phyloP scores from a whole-genome alignment of 1,140 invertebrate genomes.

The Bombus confusus region DNA sequence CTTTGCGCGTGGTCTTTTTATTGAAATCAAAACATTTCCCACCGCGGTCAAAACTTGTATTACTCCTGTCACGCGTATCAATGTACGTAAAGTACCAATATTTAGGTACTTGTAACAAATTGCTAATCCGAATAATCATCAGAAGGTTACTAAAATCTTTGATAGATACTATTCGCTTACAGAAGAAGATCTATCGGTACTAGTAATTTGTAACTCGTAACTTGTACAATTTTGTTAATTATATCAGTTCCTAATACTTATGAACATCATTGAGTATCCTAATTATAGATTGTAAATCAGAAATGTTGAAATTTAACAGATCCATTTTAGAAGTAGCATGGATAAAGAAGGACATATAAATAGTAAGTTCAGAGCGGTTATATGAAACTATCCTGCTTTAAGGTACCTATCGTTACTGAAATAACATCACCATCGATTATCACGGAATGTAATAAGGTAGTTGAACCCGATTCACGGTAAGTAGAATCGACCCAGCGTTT shows the following conservation, averaged over 20 bases:
- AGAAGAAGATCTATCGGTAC: not conserved
- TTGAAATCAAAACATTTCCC: not conserved
- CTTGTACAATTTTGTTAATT: not conserved
- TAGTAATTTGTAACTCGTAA: not conserved
- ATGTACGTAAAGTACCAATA: not conserved
- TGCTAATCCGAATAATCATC: not conserved
- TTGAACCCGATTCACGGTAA: conserved; percentile 62
- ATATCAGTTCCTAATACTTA: not conserved
- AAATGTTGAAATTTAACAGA: not conserved
- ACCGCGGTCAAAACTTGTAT: not conserved
- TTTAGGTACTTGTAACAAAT: not conserved
- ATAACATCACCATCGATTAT: conserved; percentile 66
- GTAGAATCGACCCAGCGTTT: conserved; percentile 60
- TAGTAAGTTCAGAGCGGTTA: conserved; percentile 24
- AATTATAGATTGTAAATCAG: not conserved
- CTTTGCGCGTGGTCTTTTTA: not conserved
- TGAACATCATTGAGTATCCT: not conserved
- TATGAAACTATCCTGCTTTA: conserved; percentile 42
- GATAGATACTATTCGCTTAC: not conserved
- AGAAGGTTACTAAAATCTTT: not conserved
- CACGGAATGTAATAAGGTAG: conserved; percentile 53
- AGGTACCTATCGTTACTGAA: conserved; percentile 46
- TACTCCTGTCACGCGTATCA: not conserved
- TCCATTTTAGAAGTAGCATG: not conserved
- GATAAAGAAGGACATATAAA: not conserved